Evolutionary conservation across 1,140 invertebrate species (phyloP).

Genomic region (Hermetia illucens): DNA sequence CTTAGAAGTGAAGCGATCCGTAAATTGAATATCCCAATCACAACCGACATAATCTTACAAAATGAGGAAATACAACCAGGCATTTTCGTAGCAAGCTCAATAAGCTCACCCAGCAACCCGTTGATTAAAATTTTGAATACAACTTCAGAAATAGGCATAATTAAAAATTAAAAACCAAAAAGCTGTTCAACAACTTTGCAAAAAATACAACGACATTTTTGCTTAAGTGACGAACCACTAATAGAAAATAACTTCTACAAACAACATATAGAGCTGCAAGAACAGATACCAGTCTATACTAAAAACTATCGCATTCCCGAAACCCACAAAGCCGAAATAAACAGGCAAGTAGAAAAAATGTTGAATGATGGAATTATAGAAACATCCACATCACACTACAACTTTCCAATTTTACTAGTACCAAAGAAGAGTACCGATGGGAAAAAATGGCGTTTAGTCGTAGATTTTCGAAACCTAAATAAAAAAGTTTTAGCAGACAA

Average conservation of each 20-base stretch:
- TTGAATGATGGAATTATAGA: constrained; percentile 1
- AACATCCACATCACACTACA: not conserved
- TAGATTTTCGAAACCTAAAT: constrained; percentile 6
- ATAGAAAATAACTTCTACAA: not conserved
- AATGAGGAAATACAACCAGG: no score
- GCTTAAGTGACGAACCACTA: not conserved
- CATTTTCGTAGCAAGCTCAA: no score
- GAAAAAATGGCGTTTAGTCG: not conserved
- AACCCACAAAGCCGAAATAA: not conserved
- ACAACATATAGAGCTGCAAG: not conserved
- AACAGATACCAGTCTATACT: not conserved
- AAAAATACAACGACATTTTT: no score
- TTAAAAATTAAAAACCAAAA: no score
- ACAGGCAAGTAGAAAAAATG: not conserved
- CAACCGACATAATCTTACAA: no score
- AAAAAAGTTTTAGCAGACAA: constrained; percentile 11
- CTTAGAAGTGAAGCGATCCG: no score
- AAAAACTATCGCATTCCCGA: not conserved
- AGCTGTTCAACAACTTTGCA: no score
- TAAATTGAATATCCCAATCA: no score
- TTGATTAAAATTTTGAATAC: no score
- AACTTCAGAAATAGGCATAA: no score
- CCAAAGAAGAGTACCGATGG: not conserved
- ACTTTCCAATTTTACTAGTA: constrained; percentile 1
- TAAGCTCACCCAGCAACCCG: no score